Base-by-base conservation (phyloP, 2,888 invertebrate species). In the Onchidella celtica region DNA sequence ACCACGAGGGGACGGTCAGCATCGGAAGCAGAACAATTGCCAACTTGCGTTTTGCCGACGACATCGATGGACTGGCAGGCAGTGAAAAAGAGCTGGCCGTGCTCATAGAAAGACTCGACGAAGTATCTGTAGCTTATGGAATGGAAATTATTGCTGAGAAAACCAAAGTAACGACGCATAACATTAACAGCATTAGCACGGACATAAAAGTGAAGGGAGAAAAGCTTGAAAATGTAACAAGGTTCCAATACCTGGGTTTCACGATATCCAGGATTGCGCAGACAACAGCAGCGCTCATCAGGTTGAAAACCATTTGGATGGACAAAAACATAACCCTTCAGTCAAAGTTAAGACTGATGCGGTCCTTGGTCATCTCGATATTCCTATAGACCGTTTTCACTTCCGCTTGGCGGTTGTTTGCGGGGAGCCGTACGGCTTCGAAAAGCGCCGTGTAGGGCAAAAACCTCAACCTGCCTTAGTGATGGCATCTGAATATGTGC, bases 61-160 rank as follows among this genome's bases (percentile, higher is more conserved):
- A 74, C 38, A 74, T 63, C 27, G 63, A 74, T n/a, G 74, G 73
- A 3, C 57, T 73, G 14, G 59, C 61, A 38, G 63, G 61, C 24
- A 61, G 17, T n/a, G 74, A 38, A 61, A 61, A 61, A 0, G n/a
- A 74, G 34, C 74, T 74, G 9, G 74, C 74, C 27, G 36, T 29
- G 59, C 38, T 74, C 24, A 38, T 74, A 6, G 61, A 24, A 36
- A 3, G 21, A 0, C 61, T 27, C 27, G 74, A 61, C 36, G 47
- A 36, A 55, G 55, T 47, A 6, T 47, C 47, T 11, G 9, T 6
- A 47, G 47, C 47, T 47, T 47, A 47, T 17, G 47, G 47, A 47
- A 47, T 47, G 47, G 47, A 47, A 47, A 47, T 47, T 17, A 47
- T 6, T 47, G 47, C 47, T 11, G 47, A 47, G 47, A 47, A 47